phyloP scores from a whole-genome alignment of 2,113 vertebrate species.

The Pogona vitticeps region DNA sequence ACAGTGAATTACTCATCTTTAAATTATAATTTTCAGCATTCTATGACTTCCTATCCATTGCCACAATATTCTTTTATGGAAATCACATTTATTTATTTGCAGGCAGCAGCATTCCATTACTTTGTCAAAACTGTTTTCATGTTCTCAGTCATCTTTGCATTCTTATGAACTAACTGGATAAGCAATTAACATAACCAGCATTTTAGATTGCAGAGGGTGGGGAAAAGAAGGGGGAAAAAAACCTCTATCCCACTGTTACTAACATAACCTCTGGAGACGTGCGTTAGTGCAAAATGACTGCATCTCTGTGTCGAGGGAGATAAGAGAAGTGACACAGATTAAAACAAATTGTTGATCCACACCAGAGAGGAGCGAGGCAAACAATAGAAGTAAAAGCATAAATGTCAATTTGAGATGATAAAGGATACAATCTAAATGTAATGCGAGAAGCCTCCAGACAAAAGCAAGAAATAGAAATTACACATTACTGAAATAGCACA shows the following conservation, averaged over 20 bases:
- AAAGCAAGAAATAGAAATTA: constrained; percentile 84
- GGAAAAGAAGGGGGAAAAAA: constrained; percentile 36
- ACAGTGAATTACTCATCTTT: constrained; percentile 53
- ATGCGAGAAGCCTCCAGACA: constrained; percentile 87
- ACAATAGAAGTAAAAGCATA: constrained; percentile 90
- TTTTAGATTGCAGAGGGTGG: constrained; percentile 37
- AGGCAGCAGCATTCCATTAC: constrained; percentile 72
- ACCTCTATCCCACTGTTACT: constrained; percentile 42
- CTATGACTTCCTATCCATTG: constrained; percentile 43
- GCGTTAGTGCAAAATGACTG: constrained; percentile 67
- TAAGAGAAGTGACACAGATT: constrained; percentile 84
- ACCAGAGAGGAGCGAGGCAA: constrained; percentile 81
- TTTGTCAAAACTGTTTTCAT: constrained; percentile 74
- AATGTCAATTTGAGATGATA: constrained; percentile 92
- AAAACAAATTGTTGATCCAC: constrained; percentile 85
- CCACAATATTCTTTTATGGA: constrained; percentile 62
- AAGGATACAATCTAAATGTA: constrained; percentile 90
- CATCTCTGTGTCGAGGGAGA: constrained; percentile 77
- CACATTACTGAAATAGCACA: constrained; percentile 77
- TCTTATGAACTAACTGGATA: constrained; percentile 74
- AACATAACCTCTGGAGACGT: constrained; percentile 69
- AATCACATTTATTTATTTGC: constrained; percentile 79
- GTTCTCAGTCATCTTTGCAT: constrained; percentile 57
- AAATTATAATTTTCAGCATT: constrained; percentile 66
- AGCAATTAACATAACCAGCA: constrained; percentile 77